Evolutionary conservation across 2,888 invertebrate genomes (phyloP), one percentile per base, ranked within the genome.

Genomic region (Mamestra brassicae): DNA sequence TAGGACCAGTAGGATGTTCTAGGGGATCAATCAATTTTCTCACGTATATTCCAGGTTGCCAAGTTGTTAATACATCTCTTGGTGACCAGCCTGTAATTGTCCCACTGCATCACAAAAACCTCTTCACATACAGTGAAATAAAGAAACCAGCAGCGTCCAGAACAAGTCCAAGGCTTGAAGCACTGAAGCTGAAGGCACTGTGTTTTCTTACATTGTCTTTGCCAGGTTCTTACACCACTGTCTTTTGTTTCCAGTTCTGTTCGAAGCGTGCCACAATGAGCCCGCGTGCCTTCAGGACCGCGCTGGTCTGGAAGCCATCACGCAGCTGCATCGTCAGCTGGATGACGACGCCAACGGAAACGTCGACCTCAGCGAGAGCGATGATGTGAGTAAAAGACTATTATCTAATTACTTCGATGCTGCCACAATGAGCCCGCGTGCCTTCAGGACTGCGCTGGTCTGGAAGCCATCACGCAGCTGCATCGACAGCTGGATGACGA

Each of bases 311-410:
- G 99, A 99, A 93, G 99, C 99, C 74, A 99, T 99, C 92, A 97
- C 97, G 83, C 98, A 98, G 86, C 97, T 99, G 61, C 99, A 99
- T 96, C 97, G 98, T 84, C 99, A 99, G 93, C 97, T 99, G 86
- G 99, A 99, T 93, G 99, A 99, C 93, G 99, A 99, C 97, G 98
- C 98, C 88, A 99, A 99, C 96, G 99, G 99, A 80, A 99, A 99
- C 94, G 98, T 99, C 85, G 99, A 99, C 96, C 97, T 99, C 81
- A 98, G 98, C 85, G 99, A 99, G 97, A 99, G 99, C 84, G 99
- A 99, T 95, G 99, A 99, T 97, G 99, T 99, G 96, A 97, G 98
- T 97, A 82, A 36, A 72, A 63, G 45, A 50, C n/a, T 11, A 45
- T 45, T 26, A 26, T 26, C 26, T 26, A 1, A 26, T 26, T 26